Evolutionary conservation across 2,113 vertebrate species (phyloP).

Genomic region (Podarcis raffonei): DNA sequence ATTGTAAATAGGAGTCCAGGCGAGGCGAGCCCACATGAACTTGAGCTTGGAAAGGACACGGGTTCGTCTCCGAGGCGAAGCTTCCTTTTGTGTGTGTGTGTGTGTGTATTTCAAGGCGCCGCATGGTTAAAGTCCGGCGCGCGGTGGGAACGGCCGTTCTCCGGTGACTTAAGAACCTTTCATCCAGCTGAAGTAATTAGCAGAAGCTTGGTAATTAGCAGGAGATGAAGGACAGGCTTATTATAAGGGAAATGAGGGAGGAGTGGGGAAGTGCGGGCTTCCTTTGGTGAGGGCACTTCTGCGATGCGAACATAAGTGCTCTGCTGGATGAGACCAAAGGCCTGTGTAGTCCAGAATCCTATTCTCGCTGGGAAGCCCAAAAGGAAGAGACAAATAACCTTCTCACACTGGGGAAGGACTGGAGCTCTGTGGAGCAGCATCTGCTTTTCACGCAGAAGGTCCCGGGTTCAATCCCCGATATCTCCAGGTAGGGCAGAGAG

Average conservation of each 20-base stretch:
- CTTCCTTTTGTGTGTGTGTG: not conserved
- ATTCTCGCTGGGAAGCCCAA: too few species aligned
- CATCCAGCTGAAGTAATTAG: constrained; percentile 38
- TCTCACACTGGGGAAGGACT: too few species aligned
- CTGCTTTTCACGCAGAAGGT: too few species aligned
- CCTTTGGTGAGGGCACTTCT: not conserved
- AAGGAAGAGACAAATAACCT: too few species aligned
- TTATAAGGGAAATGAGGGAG: too few species aligned
- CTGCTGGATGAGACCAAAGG: too few species aligned
- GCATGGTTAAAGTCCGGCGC: not conserved
- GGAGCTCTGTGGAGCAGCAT: too few species aligned
- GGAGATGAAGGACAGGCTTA: constrained; percentile 1
- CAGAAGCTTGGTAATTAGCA: constrained; percentile 34
- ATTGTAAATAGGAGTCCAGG: constrained; percentile 58
- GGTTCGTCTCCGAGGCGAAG: not conserved
- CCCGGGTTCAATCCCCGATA: too few species aligned
- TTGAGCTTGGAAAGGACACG: constrained; percentile 8
- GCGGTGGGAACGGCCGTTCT: constrained; percentile 33
- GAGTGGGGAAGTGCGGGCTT: not conserved
- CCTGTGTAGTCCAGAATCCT: too few species aligned
- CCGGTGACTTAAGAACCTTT: constrained; percentile 35
- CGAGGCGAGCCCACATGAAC: not conserved
- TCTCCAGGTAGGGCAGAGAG: too few species aligned
- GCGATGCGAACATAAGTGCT: not conserved
- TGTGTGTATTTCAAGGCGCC: not conserved